Base-by-base conservation (phyloP, 2,888 invertebrate genomes). In the Drosophila tripunctata region DNA sequence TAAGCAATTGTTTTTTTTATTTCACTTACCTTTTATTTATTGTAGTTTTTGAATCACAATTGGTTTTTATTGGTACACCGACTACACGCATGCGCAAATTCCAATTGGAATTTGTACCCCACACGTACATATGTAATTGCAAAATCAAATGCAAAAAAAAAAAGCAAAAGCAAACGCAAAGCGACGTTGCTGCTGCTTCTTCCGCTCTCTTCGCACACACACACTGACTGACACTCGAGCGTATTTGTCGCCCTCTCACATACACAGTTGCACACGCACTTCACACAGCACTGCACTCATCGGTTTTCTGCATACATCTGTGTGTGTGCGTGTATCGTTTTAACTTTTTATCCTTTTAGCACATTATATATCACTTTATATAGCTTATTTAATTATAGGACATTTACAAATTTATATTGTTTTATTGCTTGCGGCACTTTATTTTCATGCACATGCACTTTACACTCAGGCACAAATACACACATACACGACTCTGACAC, bases 101-200 rank as follows among this genome's bases (percentile, higher is more conserved):
- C 63, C 45, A 87, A 79, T 82, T 82, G 88, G 82, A 82, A 82
- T 87, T 82, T 87, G 88, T 67, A 87, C 85, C 76, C 71, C 81
- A 56, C 58, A 64, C 51, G 36, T 38, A 50, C 38, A 38, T 19
- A 38, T 38, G 38, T 38, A 50, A 36, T 50, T 44, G 73, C 73
- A 73, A 73, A 73, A 72, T 75, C 72, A 79, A 79, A 75, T 75
- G 60, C 65, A 68, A 73, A 73, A 73, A 72, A 71, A 76, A 79
- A 79, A 75, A 71, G 60, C 65, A 68, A 68, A 79, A 45, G 55
- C 60, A 76, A 44, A 66, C 47, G 63, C 60, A 51, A 51, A 77
- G 41, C 70, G 55, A 38, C 48, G 48, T 60, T 64, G 67, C 73
- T 65, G 38, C 62, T 75, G 47, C 58, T 74, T 35, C 55, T 54